These are phyloP conservation scores for Polymixis flavicincta DNA, from an alignment of 2,888 invertebrate species.

Conservation along the genomic window DNA sequence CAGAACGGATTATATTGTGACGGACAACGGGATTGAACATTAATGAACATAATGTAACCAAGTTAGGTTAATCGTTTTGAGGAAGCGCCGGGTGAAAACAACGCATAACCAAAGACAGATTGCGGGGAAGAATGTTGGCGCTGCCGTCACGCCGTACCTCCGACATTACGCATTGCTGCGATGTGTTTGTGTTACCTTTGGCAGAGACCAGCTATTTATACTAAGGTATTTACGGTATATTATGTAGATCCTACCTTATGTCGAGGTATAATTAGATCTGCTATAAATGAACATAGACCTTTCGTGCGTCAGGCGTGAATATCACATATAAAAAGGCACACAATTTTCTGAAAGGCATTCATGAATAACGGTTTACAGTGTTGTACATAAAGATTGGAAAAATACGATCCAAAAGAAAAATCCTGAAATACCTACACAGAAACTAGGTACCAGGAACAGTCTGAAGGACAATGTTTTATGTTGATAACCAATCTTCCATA, in stretches of 20 bases:
- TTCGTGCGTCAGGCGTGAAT: slow-evolving; percentile 49
- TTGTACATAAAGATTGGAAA: slow-evolving; percentile 16
- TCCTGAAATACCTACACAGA: not conserved
- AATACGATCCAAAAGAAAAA: slow-evolving; percentile 4
- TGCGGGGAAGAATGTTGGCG: slow-evolving; percentile 58
- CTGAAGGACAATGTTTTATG: slow-evolving; percentile 13
- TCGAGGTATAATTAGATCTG: slow-evolving; percentile 47
- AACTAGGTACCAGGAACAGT: not conserved
- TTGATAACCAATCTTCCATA: not conserved
- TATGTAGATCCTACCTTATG: slow-evolving; percentile 19
- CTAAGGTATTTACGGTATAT: slow-evolving; percentile 31
- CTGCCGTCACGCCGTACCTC: slow-evolving; percentile 32
- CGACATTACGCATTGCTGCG: slow-evolving; percentile 56
- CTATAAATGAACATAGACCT: slow-evolving; percentile 48
- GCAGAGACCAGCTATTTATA: slow-evolving; percentile 22
- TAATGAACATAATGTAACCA: slow-evolving; percentile 32
- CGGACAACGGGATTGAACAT: slow-evolving; percentile 34
- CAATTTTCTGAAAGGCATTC: not conserved
- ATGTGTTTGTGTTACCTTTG: slow-evolving; percentile 42
- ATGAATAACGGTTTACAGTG: not conserved
- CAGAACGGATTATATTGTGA: slow-evolving; percentile 12
- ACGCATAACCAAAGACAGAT: slow-evolving; percentile 65
- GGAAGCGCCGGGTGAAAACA: slow-evolving; percentile 63
- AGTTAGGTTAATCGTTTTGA: slow-evolving; percentile 48
- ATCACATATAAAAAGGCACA: slow-evolving; percentile 36